Percentiles rank a stretch among this genome's conserved stretches.
Conservation (phyloP, 2,888 invertebrate genomes). For the Laspeyria flexula region DNA sequence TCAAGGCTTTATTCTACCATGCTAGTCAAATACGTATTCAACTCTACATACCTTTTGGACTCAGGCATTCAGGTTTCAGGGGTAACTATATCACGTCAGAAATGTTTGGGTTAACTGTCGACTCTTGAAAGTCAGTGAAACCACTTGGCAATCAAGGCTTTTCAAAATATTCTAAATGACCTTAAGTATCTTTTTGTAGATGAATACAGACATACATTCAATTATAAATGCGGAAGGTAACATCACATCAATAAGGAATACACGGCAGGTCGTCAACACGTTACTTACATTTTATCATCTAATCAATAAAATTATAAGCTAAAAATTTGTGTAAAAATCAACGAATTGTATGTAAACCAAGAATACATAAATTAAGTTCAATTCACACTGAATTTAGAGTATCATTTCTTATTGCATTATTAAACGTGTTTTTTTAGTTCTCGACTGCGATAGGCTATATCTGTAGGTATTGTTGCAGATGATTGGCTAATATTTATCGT, state of each 20-base stretch:
- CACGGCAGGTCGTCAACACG: constrained; percentile 3
- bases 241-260: constrained; percentile 4
- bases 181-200: constrained; percentile 14
- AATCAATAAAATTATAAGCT: background rate
- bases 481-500: too few relatives aligned
- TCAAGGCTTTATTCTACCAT: constrained; percentile 15
- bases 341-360: too few relatives aligned
- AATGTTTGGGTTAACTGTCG: background rate
- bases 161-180: constrained; percentile 15
- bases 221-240: constrained; percentile 9
- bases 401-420: too few relatives aligned
- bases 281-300: constrained; percentile 3
- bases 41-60: constrained; percentile 8
- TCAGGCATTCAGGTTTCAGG: constrained; percentile 8
- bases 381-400: too few relatives aligned
- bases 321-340: too few relatives aligned
- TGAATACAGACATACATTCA: constrained; percentile 4
- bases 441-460: too few relatives aligned
- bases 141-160: background rate
- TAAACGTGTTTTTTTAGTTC: too few relatives aligned
- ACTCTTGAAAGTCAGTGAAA: background rate
- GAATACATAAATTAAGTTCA: too few relatives aligned
- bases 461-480: too few relatives aligned
- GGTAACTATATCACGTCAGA: constrained; percentile 5
- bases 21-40: constrained; percentile 2